A percentile compares a stretch with the other conserved stretches of the same genome.
These are phyloP conservation scores for Ctenopoma kingsleyae DNA, from an alignment of 2,797 vertebrate species.

Conservation along the genomic window DNA sequence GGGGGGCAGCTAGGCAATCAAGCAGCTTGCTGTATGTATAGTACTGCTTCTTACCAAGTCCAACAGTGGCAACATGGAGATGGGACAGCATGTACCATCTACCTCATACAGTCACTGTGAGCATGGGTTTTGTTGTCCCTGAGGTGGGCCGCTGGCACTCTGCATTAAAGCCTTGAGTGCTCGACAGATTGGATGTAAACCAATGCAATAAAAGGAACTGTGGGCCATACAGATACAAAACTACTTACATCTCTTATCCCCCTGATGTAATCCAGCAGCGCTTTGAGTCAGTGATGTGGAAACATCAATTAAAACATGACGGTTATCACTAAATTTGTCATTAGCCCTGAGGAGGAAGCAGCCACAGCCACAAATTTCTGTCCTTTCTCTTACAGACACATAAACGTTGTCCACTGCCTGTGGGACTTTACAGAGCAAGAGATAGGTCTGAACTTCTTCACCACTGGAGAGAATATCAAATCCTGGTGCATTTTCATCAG, in stretches of 20 bases:
- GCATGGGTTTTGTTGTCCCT: slow-evolving; percentile 54
- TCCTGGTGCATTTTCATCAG: slow-evolving; percentile 90
- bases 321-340: slow-evolving; percentile 81
- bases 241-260: slow-evolving; percentile 61
- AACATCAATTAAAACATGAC: slow-evolving; percentile 84
- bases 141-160: slow-evolving; percentile 33
- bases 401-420: slow-evolving; percentile 64
- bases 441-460: slow-evolving; percentile 89
- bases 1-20: slow-evolving; percentile 67
- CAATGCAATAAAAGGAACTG: slow-evolving; percentile 38
- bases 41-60: slow-evolving; percentile 40
- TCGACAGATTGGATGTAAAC: slow-evolving; percentile 48
- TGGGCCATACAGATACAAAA: slow-evolving; percentile 45
- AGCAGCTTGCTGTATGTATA: slow-evolving; percentile 44
- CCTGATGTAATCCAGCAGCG: slow-evolving; percentile 72
- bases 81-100: slow-evolving; percentile 47
- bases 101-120: slow-evolving; percentile 49
- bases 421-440: slow-evolving; percentile 72
- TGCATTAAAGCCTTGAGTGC: slow-evolving; percentile 57
- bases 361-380: slow-evolving; percentile 45
- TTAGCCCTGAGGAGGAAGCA: slow-evolving; percentile 72
- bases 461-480: slow-evolving; percentile 89
- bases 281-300: slow-evolving; percentile 74
- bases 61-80: slow-evolving; percentile 25
- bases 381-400: slow-evolving; percentile 43